phyloP scores from a whole-genome alignment of 2,113 vertebrate genomes.

The Leucopternis melanops region DNA sequence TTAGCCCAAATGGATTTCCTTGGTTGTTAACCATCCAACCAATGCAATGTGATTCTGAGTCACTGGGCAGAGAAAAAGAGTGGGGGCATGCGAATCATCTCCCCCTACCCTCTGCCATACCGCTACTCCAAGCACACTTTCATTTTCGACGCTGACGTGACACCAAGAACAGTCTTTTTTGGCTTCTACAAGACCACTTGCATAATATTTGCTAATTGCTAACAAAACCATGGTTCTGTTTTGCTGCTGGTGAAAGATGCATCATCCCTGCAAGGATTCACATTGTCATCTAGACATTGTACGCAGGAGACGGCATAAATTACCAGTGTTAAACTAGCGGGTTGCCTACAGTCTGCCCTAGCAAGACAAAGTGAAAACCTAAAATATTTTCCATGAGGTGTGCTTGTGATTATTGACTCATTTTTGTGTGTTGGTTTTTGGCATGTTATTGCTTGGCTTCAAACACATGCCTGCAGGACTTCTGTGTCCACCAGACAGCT shows the following conservation, averaged over 20 bases:
- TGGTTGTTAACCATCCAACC: neutral
- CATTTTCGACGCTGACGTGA: neutral
- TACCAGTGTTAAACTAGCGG: neutral
- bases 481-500: slow-evolving; percentile 5
- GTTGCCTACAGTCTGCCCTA: neutral
- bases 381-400: neutral
- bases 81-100: accelerated
- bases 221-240: neutral
- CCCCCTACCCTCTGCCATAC: neutral
- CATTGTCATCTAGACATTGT: neutral
- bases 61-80: neutral
- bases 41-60: neutral
- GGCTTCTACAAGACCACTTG: neutral
- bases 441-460: slow-evolving; percentile 61
- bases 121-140: neutral
- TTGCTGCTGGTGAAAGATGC: neutral
- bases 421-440: neutral
- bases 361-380: neutral
- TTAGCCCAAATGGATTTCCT: neutral
- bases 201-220: neutral
- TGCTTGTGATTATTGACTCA: slow-evolving; percentile 45
- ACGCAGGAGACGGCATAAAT: neutral
- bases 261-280: neutral
- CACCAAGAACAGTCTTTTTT: neutral
- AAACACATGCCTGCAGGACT: neutral